Evolutionary conservation across 2,888 invertebrate species (phyloP).

Genomic region (Ypsolopha sequella): DNA sequence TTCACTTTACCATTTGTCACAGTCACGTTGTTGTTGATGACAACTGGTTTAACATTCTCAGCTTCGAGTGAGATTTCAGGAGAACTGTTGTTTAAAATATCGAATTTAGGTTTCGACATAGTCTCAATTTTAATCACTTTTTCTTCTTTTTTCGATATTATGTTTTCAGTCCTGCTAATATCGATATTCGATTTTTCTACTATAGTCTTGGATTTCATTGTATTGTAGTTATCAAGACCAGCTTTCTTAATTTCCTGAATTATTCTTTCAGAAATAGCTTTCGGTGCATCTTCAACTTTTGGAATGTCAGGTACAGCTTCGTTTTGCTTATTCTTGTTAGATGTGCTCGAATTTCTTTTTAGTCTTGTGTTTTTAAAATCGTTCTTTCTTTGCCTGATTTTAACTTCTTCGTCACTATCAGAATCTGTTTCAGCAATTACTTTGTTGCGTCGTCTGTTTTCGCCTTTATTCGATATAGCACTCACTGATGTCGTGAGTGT

Average conservation of each 20-base stretch:
- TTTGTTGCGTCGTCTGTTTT: conserved; percentile 60
- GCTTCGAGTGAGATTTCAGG: conserved; percentile 1
- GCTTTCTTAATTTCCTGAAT: conserved; percentile 48
- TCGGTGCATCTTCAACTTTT: conserved; percentile 43
- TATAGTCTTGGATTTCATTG: conserved; percentile 15
- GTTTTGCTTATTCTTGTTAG: conserved; percentile 46
- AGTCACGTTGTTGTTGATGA: conserved; percentile 18
- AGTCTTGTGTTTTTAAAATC: conserved; percentile 59
- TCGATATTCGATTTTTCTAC: conserved; percentile 22
- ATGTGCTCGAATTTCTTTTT: conserved; percentile 52
- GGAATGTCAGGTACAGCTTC: conserved; percentile 34
- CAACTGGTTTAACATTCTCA: conserved; percentile 17
- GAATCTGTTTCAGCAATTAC: conserved; percentile 56
- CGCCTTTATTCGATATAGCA: conserved; percentile 63
- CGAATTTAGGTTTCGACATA: conserved; percentile 2
- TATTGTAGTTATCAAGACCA: conserved; percentile 28
- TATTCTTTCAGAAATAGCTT: conserved; percentile 41
- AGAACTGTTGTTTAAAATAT: background rate
- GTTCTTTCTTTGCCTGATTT: conserved; percentile 53
- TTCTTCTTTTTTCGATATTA: conserved; percentile 8
- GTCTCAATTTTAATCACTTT: conserved; percentile 7
- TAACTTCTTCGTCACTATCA: conserved; percentile 48
- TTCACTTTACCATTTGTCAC: conserved; percentile 24
- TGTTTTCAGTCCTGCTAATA: conserved; percentile 2
- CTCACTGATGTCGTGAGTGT: conserved; percentile 66